phyloP scores from a whole-genome alignment of 2,113 vertebrate genomes.

The Burhinus bistriatus region DNA sequence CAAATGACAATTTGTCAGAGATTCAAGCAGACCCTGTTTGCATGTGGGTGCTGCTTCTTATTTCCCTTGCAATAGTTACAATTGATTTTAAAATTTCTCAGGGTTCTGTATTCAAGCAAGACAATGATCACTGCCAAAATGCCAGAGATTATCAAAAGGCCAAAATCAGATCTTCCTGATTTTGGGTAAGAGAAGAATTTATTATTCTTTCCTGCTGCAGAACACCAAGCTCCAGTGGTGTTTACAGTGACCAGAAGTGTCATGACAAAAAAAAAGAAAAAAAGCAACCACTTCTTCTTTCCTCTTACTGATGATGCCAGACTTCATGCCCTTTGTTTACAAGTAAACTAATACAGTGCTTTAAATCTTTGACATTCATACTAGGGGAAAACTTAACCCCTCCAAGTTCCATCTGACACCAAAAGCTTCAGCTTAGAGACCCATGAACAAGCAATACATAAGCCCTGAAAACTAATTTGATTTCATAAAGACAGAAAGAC shows the following conservation, averaged over 20 bases:
- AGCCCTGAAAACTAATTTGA: background rate
- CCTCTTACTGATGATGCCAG: background rate
- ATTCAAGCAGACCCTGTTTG: background rate
- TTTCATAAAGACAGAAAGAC: background rate
- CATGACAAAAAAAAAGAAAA: background rate
- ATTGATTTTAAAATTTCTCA: background rate
- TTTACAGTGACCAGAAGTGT: background rate
- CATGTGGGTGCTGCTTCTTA: background rate
- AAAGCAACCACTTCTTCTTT: background rate
- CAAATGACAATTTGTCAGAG: background rate
- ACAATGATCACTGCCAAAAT: background rate
- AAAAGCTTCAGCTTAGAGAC: background rate
- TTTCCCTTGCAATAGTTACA: background rate
- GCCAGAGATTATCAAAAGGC: background rate
- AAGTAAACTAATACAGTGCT: slow-evolving; percentile 2
- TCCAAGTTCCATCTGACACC: background rate
- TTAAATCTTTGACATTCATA: background rate
- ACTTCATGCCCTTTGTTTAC: background rate
- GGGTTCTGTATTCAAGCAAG: background rate
- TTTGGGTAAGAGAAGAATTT: background rate
- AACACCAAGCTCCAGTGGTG: background rate
- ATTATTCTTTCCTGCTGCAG: background rate
- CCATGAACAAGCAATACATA: background rate
- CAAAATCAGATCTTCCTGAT: background rate
- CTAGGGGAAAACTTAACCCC: background rate